Evolutionary conservation across 2,797 vertebrate species (phyloP).

Genomic region (Lepilemur ruficaudatus): DNA sequence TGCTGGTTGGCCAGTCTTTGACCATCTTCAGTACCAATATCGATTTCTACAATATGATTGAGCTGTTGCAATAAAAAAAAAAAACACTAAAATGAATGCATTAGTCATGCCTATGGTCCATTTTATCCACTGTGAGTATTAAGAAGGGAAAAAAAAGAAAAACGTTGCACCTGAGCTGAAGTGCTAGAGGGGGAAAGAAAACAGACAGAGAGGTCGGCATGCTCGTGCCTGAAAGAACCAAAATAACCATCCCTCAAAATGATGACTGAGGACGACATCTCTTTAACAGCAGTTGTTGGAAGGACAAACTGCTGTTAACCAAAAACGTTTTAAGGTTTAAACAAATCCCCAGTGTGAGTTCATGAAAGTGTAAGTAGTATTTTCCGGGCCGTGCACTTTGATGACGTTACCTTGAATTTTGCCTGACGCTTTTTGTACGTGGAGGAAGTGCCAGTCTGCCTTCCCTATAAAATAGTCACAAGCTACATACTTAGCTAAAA

Average conservation of each 20-base stretch:
- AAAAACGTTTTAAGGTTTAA: background rate
- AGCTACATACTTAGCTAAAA: background rate
- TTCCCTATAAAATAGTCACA: background rate
- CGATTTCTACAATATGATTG: background rate
- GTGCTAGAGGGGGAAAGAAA: background rate
- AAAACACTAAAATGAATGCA: background rate
- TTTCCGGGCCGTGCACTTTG: background rate
- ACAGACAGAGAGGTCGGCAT: background rate
- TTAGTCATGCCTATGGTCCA: background rate
- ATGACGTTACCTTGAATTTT: background rate
- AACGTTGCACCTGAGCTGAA: background rate
- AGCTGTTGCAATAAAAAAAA: constrained; percentile 33
- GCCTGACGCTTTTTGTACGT: background rate
- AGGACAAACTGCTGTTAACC: background rate
- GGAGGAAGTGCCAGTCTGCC: background rate
- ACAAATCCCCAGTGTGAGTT: background rate
- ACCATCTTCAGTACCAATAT: background rate
- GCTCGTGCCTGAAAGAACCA: background rate
- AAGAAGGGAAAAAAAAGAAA: background rate
- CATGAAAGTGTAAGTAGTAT: background rate
- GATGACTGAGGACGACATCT: background rate
- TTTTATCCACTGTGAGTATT: background rate
- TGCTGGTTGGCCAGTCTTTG: background rate
- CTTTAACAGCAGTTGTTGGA: background rate
- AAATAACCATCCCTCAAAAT: background rate